A percentile compares a stretch with the other conserved stretches of the same genome.
Conservation (phyloP, 2,888 invertebrate genomes). For the Eupithecia dodoneata region DNA sequence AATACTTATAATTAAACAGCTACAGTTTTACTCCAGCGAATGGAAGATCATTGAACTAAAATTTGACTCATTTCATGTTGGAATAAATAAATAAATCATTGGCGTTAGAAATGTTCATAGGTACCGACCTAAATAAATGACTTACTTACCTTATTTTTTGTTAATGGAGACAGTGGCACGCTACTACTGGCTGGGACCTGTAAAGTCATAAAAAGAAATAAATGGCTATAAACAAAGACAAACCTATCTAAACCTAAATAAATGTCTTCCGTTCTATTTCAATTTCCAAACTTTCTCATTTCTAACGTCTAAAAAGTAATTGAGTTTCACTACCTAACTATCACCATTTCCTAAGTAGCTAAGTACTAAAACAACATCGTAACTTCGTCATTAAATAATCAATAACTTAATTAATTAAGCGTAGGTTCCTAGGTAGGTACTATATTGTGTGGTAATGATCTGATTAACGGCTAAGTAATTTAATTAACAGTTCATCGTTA, state of each 20-base stretch:
- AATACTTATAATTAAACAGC: too few relatives aligned
- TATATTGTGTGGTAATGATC: slow-evolving; percentile 9
- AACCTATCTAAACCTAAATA: neutral
- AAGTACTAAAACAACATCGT: neutral
- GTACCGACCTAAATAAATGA: too few relatives aligned
- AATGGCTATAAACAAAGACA: neutral
- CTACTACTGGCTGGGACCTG: too few relatives aligned
- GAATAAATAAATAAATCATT: neutral
- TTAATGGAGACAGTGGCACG: neutral
- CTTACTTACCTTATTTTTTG: neutral
- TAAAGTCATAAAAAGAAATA: neutral
- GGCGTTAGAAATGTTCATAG: neutral
- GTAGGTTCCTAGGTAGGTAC: neutral
- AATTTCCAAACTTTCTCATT: neutral
- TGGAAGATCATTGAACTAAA: neutral
- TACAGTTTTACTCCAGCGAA: neutral
- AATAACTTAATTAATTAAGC: slow-evolving; percentile 16
- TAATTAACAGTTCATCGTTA: slow-evolving; percentile 21
- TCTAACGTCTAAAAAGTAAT: neutral
- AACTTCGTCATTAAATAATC: slow-evolving; percentile 2
- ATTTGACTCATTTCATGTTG: too few relatives aligned
- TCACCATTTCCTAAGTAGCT: neutral
- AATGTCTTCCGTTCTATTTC: neutral
- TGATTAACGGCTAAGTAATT: slow-evolving; percentile 7
- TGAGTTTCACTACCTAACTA: neutral